Evolutionary conservation across 2,888 invertebrate species (phyloP).

Genomic region (Escarpia spicata): DNA sequence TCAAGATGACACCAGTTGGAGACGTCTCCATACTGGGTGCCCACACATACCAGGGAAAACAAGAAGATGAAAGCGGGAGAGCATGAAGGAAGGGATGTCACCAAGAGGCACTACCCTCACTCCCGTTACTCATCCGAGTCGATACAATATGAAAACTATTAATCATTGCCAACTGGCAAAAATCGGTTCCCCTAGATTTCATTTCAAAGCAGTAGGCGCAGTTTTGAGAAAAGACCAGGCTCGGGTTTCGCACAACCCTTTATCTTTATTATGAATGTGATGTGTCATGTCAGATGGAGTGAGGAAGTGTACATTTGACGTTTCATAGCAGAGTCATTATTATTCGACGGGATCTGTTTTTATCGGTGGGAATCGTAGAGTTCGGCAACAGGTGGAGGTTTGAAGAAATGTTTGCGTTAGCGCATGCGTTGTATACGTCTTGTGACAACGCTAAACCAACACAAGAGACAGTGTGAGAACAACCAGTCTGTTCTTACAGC

Average conservation of each 20-base stretch:
- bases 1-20: neutral
- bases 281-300: neutral
- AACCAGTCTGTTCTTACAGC: neutral
- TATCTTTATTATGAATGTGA: neutral
- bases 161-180: constrained; percentile 7
- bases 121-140: neutral
- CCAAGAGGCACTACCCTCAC: neutral
- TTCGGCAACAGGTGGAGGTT: neutral
- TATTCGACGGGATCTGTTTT: neutral
- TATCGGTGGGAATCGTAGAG: neutral
- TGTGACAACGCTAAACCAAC: neutral
- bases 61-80: neutral
- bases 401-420: neutral
- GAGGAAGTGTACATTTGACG: neutral
- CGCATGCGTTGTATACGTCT: neutral
- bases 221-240: neutral
- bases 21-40: neutral
- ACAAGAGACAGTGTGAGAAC: neutral
- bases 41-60: neutral
- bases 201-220: constrained; percentile 2
- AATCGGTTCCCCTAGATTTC: constrained; percentile 16
- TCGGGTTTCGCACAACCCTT: neutral
- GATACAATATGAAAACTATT: constrained; percentile 13
- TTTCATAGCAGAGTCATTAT: neutral
- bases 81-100: neutral